These are phyloP conservation scores for Cochlearius cochlearius DNA, from an alignment of 2,113 vertebrate species.

Conservation along the genomic window DNA sequence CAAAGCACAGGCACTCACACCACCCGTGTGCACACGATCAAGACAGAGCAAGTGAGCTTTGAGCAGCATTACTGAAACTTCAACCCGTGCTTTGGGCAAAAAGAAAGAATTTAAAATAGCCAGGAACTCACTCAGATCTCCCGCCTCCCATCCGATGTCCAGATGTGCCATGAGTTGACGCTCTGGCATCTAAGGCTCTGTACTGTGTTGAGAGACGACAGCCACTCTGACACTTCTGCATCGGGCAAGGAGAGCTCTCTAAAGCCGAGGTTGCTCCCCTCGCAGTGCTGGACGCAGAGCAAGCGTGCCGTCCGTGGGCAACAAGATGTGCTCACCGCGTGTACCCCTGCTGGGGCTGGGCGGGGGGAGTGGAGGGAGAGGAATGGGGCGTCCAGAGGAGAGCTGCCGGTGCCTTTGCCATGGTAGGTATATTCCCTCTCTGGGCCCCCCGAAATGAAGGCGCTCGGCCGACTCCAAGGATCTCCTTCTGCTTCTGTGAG, in stretches of 20 bases:
- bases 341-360: neutral
- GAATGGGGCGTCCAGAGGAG: neutral
- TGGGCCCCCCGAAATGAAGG: neutral
- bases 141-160: neutral
- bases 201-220: neutral
- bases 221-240: slow-evolving; percentile 4
- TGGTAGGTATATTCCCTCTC: slow-evolving; percentile 16
- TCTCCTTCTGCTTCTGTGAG: neutral
- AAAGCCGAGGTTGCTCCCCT: neutral
- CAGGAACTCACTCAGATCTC: neutral
- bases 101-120: neutral
- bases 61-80: neutral
- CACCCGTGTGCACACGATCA: neutral
- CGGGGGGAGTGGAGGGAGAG: neutral
- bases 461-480: accelerated
- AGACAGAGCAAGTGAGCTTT: neutral
- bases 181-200: neutral
- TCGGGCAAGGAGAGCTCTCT: neutral
- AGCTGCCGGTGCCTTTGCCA: neutral
- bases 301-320: accelerated
- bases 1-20: neutral
- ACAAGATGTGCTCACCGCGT: accelerated
- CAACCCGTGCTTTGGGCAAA: neutral
- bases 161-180: neutral
- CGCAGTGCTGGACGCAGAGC: neutral